These are phyloP conservation scores for Drosophila prostipennis DNA, from an alignment of 2,888 invertebrate species.

Conservation along the genomic window DNA sequence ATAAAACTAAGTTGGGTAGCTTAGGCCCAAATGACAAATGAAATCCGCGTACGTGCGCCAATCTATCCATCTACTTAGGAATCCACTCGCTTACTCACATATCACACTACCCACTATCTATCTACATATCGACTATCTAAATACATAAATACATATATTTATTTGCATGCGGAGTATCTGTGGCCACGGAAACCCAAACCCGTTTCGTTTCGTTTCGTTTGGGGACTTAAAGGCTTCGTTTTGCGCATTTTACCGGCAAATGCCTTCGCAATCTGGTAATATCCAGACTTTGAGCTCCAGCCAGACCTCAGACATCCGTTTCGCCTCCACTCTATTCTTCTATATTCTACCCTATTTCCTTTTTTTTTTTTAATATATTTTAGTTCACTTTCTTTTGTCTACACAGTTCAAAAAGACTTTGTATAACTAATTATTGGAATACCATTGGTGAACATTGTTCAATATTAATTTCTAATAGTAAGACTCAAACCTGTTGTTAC, in stretches of 20 bases:
- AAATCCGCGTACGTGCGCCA: conserved; percentile 19
- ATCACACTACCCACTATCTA: too few relatives aligned
- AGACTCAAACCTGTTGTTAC: too few relatives aligned
- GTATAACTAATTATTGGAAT: too few relatives aligned
- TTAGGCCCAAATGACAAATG: conserved; percentile 42
- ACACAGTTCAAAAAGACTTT: neutral
- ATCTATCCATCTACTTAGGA: conserved; percentile 34
- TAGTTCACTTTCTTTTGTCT: conserved; percentile 3
- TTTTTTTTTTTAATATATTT: neutral
- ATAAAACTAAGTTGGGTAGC: conserved; percentile 20
- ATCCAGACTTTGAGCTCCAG: conserved; percentile 60
- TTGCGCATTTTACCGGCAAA: conserved; percentile 48
- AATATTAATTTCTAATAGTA: too few relatives aligned
- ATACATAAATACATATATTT: conserved; percentile 3
- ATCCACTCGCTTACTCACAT: conserved; percentile 7
- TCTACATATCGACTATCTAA: conserved; percentile 1
- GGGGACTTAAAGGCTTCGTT: conserved; percentile 49
- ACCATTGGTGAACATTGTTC: too few relatives aligned
- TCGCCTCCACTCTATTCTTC: neutral
- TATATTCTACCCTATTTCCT: neutral
- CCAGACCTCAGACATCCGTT: conserved; percentile 14
- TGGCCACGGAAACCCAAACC: conserved; percentile 40
- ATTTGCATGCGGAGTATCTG: conserved; percentile 39
- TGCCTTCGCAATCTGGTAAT: conserved; percentile 56
- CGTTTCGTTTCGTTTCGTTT: conserved; percentile 30